Conservation (phyloP, 2,888 invertebrate genomes). For the Theretra japonica region DNA sequence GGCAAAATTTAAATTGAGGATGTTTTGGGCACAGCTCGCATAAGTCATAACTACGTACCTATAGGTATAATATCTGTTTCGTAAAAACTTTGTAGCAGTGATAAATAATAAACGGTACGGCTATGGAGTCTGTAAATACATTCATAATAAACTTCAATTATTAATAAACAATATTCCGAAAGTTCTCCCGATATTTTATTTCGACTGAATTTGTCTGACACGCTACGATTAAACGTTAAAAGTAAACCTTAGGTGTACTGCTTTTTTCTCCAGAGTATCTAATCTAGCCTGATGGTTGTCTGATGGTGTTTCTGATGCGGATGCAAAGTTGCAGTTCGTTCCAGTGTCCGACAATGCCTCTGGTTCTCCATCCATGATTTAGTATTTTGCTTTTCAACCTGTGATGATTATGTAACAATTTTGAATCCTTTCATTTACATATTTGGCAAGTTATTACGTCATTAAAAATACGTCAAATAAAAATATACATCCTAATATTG, state of each 20-base stretch:
- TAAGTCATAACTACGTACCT: too few relatives aligned
- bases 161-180: not conserved
- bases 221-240: not conserved
- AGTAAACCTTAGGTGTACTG: constrained; percentile 72
- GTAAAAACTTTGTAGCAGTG: too few relatives aligned
- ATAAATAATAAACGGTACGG: too few relatives aligned
- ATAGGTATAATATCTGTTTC: too few relatives aligned
- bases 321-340: constrained; percentile 69
- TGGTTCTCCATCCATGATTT: constrained; percentile 73
- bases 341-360: constrained; percentile 72
- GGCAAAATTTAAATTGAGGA: too few relatives aligned
- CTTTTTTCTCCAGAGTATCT: constrained; percentile 79
- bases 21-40: too few relatives aligned
- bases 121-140: too few relatives aligned
- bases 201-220: too few relatives aligned
- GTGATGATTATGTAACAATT: constrained; percentile 27
- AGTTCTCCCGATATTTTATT: not conserved
- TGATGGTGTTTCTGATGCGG: constrained; percentile 68
- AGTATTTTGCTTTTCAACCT: constrained; percentile 17
- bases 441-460: not conserved
- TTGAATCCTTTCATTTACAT: constrained; percentile 28
- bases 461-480: not conserved
- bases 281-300: constrained; percentile 74
- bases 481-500: not conserved
- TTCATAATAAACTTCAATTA: too few relatives aligned